Conservation (phyloP, 1,140 invertebrate species). For the Caenorhabditis brenneri region DNA sequence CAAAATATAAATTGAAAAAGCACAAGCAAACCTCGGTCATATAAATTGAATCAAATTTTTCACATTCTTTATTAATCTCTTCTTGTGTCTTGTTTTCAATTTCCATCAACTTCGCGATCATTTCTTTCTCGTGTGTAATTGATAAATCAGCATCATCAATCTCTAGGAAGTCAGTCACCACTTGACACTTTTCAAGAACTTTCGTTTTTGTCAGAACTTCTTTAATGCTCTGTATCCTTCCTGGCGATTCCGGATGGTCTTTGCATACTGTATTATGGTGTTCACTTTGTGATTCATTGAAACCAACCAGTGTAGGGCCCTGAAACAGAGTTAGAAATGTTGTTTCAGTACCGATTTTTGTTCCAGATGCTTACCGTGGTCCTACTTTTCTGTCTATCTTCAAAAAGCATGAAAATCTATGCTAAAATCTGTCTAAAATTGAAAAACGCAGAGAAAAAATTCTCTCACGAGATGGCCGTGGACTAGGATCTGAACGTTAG, state of each 20-base stretch:
- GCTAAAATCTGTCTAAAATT: not conserved
- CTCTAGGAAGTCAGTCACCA: not conserved
- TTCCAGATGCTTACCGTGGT: not conserved
- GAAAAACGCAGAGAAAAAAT: not conserved
- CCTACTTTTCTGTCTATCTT: not conserved
- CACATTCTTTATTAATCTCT: constrained; percentile 16
- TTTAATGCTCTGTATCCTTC: not conserved
- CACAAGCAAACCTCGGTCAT: constrained; percentile 31
- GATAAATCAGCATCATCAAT: constrained; percentile 44
- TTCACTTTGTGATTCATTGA: constrained; percentile 11
- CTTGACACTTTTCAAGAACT: not conserved
- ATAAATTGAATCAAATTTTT: constrained; percentile 41
- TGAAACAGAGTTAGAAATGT: too few species aligned
- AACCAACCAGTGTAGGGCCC: constrained; percentile 24
- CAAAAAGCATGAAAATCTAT: constrained; percentile 29
- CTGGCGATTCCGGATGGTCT: constrained; percentile 5
- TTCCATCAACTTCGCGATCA: not conserved
- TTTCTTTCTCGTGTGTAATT: not conserved
- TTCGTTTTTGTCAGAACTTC: not conserved
- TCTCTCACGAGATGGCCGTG: not conserved
- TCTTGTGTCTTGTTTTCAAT: constrained; percentile 6
- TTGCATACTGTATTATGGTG: constrained; percentile 21
- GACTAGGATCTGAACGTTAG: not conserved
- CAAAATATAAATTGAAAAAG: not conserved
- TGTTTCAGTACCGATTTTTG: too few species aligned